phyloP scores from a whole-genome alignment of 2,888 invertebrate genomes.

The Apantesis nais region DNA sequence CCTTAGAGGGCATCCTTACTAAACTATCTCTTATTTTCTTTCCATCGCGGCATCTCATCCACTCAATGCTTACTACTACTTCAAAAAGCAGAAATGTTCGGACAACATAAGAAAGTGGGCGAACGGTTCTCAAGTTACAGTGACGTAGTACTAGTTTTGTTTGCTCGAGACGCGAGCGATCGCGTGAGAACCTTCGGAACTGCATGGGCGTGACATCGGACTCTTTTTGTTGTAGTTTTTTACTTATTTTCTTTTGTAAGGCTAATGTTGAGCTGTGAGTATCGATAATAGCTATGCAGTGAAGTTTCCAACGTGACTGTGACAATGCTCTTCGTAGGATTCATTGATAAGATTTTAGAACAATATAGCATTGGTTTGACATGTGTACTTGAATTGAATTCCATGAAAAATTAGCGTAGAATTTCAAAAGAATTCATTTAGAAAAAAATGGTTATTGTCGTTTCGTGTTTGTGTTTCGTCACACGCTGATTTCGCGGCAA shows the following conservation, averaged over 20 bases:
- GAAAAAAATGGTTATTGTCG: slow-evolving; percentile 32
- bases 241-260: slow-evolving; percentile 66
- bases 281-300: slow-evolving; percentile 71
- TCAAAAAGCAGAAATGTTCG: slow-evolving; percentile 53
- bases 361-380: slow-evolving; percentile 9
- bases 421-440: slow-evolving; percentile 38
- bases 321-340: slow-evolving; percentile 66
- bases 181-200: slow-evolving; percentile 82
- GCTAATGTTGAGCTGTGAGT: slow-evolving; percentile 71
- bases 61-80: slow-evolving; percentile 27
- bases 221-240: slow-evolving; percentile 70
- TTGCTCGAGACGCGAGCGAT: slow-evolving; percentile 72
- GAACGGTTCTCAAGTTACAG: slow-evolving; percentile 66
- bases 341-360: slow-evolving; percentile 31
- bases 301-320: slow-evolving; percentile 74
- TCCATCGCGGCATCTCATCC: slow-evolving; percentile 58
- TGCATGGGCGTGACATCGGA: slow-evolving; percentile 84
- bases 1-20: slow-evolving; percentile 66
- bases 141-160: slow-evolving; percentile 69
- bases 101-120: slow-evolving; percentile 56
- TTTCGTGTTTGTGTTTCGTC: slow-evolving; percentile 46
- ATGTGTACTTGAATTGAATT: slow-evolving; percentile 35
- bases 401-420: slow-evolving; percentile 37
- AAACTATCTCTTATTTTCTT: slow-evolving; percentile 33
- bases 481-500: slow-evolving; percentile 48